phyloP scores from a whole-genome alignment of 2,113 vertebrate genomes.

The Siphamia tubifer region DNA sequence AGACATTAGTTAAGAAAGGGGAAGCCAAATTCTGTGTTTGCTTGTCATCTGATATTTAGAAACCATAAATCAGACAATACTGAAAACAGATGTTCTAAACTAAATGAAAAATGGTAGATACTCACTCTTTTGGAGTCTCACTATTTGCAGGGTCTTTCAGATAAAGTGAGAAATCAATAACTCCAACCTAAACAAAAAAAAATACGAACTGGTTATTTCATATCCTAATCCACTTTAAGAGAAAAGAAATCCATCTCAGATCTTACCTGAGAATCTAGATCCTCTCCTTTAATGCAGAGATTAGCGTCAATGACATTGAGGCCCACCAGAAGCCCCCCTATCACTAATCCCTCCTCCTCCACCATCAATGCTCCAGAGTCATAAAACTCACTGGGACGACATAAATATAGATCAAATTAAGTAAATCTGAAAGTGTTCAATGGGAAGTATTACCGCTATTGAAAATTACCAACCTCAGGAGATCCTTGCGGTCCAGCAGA shows the following conservation, averaged over 20 bases:
- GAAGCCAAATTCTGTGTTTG: too few species aligned
- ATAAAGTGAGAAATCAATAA: slow-evolving; percentile 98
- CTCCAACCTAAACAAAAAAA: slow-evolving; percentile 83
- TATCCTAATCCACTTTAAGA: background rate
- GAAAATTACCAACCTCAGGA: slow-evolving; percentile 83
- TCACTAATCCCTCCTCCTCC: slow-evolving; percentile 95
- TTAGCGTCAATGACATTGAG: slow-evolving; percentile 98
- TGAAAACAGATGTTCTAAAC: background rate
- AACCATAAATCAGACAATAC: background rate
- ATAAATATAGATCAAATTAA: background rate
- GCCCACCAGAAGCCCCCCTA: slow-evolving; percentile 93
- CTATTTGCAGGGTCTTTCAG: slow-evolving; percentile 87
- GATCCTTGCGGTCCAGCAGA: slow-evolving; percentile 89
- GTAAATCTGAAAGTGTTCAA: background rate
- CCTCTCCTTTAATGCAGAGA: slow-evolving; percentile 98
- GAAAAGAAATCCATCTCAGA: background rate
- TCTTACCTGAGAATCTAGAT: slow-evolving; percentile 94
- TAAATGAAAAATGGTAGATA: slow-evolving; percentile 18
- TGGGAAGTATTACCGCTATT: background rate
- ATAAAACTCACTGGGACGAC: slow-evolving; percentile 90
- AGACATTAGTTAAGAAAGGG: background rate
- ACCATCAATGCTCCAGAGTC: slow-evolving; percentile 91
- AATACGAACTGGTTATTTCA: background rate
- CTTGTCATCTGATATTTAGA: too few species aligned
- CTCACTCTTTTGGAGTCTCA: slow-evolving; percentile 88